Percentiles rank a stretch among this genome's conserved stretches.
Conservation (phyloP, 30 jellyfish, hydroid and myxozoan species). For the Haliclystus octoradiatus region DNA sequence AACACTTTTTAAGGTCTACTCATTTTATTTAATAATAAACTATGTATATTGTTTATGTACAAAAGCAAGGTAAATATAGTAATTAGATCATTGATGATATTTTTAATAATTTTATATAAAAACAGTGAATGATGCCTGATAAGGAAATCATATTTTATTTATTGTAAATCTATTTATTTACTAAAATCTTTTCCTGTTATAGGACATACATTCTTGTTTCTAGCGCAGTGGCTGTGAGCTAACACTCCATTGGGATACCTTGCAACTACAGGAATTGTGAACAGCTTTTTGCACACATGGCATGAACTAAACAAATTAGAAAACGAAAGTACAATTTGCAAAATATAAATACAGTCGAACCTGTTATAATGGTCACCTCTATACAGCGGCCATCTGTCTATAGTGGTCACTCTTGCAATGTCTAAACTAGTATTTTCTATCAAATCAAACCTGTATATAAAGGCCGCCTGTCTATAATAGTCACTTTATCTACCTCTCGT, state of each 20-base stretch:
- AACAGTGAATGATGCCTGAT: background rate
- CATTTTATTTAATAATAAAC: no score
- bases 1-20: no score
- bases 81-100: background rate
- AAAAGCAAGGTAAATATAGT: background rate
- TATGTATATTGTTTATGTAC: no score
- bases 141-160: background rate
- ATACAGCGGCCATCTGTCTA: no score
- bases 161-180: background rate
- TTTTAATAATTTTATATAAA: no score
- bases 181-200: constrained; percentile 40
- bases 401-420: no score
- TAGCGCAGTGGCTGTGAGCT: constrained; percentile 71
- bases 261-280: constrained; percentile 57
- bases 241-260: constrained; percentile 75
- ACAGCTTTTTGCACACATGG: constrained; percentile 73
- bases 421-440: no score
- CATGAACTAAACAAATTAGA: constrained; percentile 26
- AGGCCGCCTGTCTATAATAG: no score
- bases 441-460: no score
- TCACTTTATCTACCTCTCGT: no score
- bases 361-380: no score
- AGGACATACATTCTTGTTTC: constrained; percentile 58
- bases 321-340: background rate
- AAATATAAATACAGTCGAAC: background rate